These are phyloP conservation scores for Acrobasis suavella DNA, from an alignment of 2,888 invertebrate species.

Conservation along the genomic window DNA sequence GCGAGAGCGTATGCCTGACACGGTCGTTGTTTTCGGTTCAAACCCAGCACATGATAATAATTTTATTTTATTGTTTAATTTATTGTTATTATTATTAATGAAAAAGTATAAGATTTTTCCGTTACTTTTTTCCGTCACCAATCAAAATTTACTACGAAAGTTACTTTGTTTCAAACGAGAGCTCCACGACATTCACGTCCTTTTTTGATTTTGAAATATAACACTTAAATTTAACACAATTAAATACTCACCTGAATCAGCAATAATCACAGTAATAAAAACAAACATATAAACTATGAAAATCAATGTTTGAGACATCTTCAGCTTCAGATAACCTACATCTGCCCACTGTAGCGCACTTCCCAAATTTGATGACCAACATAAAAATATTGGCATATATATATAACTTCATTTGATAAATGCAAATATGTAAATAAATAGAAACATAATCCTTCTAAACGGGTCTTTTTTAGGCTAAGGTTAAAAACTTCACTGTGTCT, in stretches of 20 bases:
- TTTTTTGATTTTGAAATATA: too few species aligned
- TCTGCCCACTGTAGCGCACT: neutral
- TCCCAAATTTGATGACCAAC: neutral
- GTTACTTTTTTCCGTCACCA: too few species aligned
- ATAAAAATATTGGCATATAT: neutral
- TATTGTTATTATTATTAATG: too few species aligned
- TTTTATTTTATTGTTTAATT: too few species aligned
- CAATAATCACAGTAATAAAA: neutral
- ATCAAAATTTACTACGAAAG: too few species aligned
- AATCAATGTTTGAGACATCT: neutral
- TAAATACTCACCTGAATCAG: neutral
- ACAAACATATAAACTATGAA: neutral
- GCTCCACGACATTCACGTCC: too few species aligned
- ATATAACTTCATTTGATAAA: neutral
- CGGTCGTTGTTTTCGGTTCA: too few species aligned
- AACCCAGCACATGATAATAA: too few species aligned
- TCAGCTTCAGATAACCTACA: neutral
- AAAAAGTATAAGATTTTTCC: too few species aligned
- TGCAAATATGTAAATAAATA: neutral
- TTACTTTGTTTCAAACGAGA: too few species aligned
- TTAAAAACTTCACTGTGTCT: neutral
- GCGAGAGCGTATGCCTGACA: too few species aligned
- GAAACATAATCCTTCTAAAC: neutral
- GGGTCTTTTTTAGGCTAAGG: neutral
- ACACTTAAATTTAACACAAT: too few species aligned